Evolutionary conservation across 2,113 vertebrate species (phyloP).

Genomic region (Sisor rabdophorus): DNA sequence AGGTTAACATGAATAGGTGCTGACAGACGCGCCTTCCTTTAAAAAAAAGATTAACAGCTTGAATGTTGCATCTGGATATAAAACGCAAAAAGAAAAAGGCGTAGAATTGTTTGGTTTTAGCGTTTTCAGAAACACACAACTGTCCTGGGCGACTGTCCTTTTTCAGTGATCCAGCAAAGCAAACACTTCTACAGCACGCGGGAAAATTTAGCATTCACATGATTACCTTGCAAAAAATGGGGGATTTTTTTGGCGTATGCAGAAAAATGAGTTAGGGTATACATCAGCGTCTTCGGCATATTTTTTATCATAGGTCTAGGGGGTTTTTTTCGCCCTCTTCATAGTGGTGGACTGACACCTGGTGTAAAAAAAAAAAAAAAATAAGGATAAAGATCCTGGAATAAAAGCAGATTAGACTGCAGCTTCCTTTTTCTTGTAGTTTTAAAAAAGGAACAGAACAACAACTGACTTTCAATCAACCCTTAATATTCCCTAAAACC

Average conservation of each 20-base stretch:
- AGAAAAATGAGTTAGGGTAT: background rate
- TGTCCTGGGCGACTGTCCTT: background rate
- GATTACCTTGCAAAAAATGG: slow-evolving; percentile 7
- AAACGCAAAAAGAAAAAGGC: background rate
- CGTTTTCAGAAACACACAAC: background rate
- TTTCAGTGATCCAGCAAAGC: background rate
- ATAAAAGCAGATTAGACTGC: background rate
- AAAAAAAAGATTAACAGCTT: background rate
- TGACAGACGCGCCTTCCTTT: background rate
- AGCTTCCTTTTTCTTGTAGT: background rate
- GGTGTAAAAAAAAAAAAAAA: background rate
- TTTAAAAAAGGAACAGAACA: background rate
- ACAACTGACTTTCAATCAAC: background rate
- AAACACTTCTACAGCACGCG: background rate
- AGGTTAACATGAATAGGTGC: background rate
- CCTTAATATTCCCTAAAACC: background rate
- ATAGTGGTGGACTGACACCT: slow-evolving; percentile 8
- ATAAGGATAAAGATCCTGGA: background rate
- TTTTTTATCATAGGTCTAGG: background rate
- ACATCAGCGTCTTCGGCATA: slow-evolving; percentile 1
- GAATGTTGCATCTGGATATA: background rate
- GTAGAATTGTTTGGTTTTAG: background rate
- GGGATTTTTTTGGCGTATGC: background rate
- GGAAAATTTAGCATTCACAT: background rate
- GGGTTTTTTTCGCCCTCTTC: background rate